Evolutionary conservation across 1,140 invertebrate genomes (phyloP).

Genomic region (Psix sp.): DNA sequence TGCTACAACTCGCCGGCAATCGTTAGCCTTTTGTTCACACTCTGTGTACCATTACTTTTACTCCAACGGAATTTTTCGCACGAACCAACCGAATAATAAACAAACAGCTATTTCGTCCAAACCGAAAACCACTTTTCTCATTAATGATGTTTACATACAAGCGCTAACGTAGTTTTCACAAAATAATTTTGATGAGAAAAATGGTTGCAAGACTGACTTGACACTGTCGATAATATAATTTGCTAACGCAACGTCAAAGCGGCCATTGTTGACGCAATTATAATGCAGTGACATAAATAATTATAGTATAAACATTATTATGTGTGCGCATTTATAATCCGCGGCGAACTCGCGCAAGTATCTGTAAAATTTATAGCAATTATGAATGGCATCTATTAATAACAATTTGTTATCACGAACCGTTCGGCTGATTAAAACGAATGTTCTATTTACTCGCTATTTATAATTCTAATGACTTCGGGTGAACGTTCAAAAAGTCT

Average conservation of each 20-base stretch:
- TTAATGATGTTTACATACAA: background rate
- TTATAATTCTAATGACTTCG: constrained; percentile 14
- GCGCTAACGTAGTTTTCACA: too few species aligned
- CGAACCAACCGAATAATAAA: constrained; percentile 23
- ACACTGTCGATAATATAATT: constrained; percentile 4
- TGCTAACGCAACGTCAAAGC: constrained; percentile 16
- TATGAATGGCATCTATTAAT: constrained; percentile 35
- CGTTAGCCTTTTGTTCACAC: constrained; percentile 51
- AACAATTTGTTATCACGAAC: constrained; percentile 19
- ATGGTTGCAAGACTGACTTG: too few species aligned
- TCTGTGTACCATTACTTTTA: constrained; percentile 35
- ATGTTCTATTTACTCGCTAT: constrained; percentile 6
- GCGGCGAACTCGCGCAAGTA: constrained; percentile 10
- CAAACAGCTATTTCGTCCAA: constrained; percentile 10
- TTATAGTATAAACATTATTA: constrained; percentile 24
- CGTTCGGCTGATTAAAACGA: constrained; percentile 16
- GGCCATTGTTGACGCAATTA: constrained; percentile 8
- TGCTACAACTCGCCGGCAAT: constrained; percentile 46
- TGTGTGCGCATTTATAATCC: constrained; percentile 19
- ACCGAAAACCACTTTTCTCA: background rate
- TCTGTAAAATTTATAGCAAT: constrained; percentile 15
- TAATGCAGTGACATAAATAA: constrained; percentile 12
- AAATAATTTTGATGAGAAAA: too few species aligned
- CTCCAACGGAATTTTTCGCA: constrained; percentile 12
- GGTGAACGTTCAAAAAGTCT: background rate